A percentile compares a stretch with the other conserved stretches of the same genome.
Evolutionary conservation across 2,888 invertebrate genomes (phyloP).

Genomic region (Folsomia candida): DNA sequence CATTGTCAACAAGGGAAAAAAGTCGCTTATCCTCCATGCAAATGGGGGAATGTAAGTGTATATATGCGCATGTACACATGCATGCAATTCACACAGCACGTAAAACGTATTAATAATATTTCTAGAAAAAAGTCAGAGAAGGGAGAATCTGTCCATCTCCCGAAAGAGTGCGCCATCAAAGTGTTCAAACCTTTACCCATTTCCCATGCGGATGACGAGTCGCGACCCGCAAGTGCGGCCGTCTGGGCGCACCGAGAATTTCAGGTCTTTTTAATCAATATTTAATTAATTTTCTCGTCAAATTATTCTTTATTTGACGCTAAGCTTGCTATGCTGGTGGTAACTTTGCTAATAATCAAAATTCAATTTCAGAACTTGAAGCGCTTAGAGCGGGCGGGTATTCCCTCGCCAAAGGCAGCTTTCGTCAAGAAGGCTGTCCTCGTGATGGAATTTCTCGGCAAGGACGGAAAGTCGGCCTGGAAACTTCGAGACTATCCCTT

Average conservation of each 20-base stretch:
- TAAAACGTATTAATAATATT: too few species aligned
- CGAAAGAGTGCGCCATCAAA: slow-evolving; percentile 59
- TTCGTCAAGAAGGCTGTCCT: slow-evolving; percentile 60
- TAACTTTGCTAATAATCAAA: slow-evolving; percentile 63
- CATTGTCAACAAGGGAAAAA: slow-evolving; percentile 61
- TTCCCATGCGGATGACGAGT: slow-evolving; percentile 54
- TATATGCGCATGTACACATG: neutral
- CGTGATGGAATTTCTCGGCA: slow-evolving; percentile 62
- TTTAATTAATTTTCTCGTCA: too few species aligned
- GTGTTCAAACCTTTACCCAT: slow-evolving; percentile 62
- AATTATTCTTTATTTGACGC: slow-evolving; percentile 62
- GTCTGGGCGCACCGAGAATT: slow-evolving; percentile 13
- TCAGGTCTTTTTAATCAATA: too few species aligned
- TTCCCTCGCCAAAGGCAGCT: slow-evolving; percentile 58
- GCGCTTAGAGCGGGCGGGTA: slow-evolving; percentile 56
- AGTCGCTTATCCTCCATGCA: slow-evolving; percentile 60
- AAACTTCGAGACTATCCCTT: slow-evolving; percentile 57
- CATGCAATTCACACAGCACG: neutral
- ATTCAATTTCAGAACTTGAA: slow-evolving; percentile 61
- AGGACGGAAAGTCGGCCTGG: slow-evolving; percentile 58
- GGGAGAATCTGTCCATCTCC: slow-evolving; percentile 49
- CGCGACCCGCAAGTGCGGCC: neutral
- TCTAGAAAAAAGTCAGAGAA: slow-evolving; percentile 9
- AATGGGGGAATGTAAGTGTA: slow-evolving; percentile 56
- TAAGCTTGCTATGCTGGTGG: slow-evolving; percentile 69